phyloP scores from a whole-genome alignment of 2,888 invertebrate genomes.

The Ophonus ardosiacus region DNA sequence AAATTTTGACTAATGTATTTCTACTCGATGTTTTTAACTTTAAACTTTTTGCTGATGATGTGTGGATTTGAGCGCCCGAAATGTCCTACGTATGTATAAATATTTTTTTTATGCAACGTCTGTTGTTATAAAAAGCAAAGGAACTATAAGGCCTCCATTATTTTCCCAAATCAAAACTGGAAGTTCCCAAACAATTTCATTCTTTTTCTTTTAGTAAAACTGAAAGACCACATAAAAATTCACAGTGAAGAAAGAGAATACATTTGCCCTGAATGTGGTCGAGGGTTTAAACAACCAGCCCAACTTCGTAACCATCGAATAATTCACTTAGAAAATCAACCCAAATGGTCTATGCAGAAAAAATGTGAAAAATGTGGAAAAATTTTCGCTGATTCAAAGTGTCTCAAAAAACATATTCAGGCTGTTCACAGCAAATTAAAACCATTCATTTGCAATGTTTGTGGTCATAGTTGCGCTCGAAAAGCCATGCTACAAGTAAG shows the following conservation, averaged over 20 bases:
- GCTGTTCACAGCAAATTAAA: slow-evolving; percentile 86
- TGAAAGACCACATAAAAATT: slow-evolving; percentile 82
- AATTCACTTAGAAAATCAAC: slow-evolving; percentile 74
- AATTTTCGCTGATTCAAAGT: slow-evolving; percentile 83
- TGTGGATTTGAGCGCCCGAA: too few species aligned
- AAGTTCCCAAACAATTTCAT: too few species aligned
- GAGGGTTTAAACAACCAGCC: slow-evolving; percentile 80
- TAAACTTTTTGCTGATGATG: too few species aligned
- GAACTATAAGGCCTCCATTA: too few species aligned
- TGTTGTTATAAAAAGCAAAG: too few species aligned
- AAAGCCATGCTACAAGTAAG: slow-evolving; percentile 82
- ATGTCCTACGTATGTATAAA: too few species aligned
- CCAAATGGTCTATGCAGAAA: slow-evolving; percentile 79
- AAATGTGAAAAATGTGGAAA: slow-evolving; percentile 84
- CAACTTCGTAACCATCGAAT: slow-evolving; percentile 81
- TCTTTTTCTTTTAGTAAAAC: slow-evolving; percentile 73
- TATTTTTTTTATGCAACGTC: too few species aligned
- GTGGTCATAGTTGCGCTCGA: slow-evolving; percentile 84
- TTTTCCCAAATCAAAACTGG: too few species aligned
- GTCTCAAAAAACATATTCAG: slow-evolving; percentile 83
- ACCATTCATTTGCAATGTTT: slow-evolving; percentile 86
- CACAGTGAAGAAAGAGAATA: slow-evolving; percentile 78
- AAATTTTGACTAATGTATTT: too few species aligned
- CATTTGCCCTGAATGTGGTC: slow-evolving; percentile 78
- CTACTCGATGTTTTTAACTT: too few species aligned